Evolutionary conservation across 2,888 invertebrate species (phyloP), one percentile per base, ranked within the genome.

Genomic region (Drosophila merina): DNA sequence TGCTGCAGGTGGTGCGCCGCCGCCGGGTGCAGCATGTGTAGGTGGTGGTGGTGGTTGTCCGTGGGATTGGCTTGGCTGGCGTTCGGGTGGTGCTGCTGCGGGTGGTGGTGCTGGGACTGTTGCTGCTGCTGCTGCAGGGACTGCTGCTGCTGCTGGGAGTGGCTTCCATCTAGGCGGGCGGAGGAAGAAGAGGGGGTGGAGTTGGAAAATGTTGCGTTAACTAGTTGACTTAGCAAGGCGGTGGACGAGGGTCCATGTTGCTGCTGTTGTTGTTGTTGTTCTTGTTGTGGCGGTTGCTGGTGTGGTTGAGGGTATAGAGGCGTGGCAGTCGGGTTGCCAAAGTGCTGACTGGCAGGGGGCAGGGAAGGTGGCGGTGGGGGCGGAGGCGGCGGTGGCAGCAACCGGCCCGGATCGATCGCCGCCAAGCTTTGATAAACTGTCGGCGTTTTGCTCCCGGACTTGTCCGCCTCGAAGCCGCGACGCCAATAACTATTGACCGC

Each of bases 401-500:
- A 88, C 25, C 81, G 83, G 55, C 72, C 71, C 31, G 57, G 69
- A 68, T 81, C 74, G 71, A n/a, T 12, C 12, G 38, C 12, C 38
- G 77, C 76, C 70, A 83, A 79, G 82, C 83, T 89, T 82, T 88
- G 89, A 77, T 89, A 89, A 63, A 86, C 82, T 81, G 88, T 88
- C 88, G 90, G 88, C 88, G 90, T 86, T 88, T 89, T 90, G 79
- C 87, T 77, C 56, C 63, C 74, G 70, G 14, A 89, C 88, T 79
- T 89, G 80, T 93, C 91, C 76, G 75, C 90, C 42, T 95, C 95
- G 90, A 95, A 93, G 86, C 94, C 94, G 86, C 95, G 94, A 90
- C 95, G 94, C 95, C 95, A 95, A 91, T 95, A 94, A 87, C 94
- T 38, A 3, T n/a, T 3, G 28, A 20, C 20, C 20, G 20, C 94